These are phyloP conservation scores for Copsychus sechellarum DNA, from an alignment of 2,113 vertebrate species.

Conservation along the genomic window DNA sequence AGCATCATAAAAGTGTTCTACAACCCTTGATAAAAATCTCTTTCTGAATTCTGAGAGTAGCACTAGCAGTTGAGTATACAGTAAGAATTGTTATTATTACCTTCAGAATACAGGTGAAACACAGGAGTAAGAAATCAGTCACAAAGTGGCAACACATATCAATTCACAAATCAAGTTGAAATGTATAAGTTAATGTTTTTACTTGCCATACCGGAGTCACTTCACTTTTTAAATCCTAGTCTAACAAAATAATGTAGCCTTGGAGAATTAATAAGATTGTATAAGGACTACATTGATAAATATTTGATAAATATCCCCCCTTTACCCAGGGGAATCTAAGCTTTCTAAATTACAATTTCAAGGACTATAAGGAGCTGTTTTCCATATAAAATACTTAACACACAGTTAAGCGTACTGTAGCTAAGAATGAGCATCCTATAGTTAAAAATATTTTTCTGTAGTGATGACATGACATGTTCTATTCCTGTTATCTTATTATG, in stretches of 20 bases:
- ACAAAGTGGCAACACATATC: neutral
- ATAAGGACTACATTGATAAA: neutral
- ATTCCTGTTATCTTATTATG: too few species aligned
- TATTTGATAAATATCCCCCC: neutral
- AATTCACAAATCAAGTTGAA: neutral
- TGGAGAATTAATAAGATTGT: neutral
- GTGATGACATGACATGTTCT: rapidly evolving
- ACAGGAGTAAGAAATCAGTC: neutral
- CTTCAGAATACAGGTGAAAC: neutral
- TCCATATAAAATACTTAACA: slow-evolving; percentile 27
- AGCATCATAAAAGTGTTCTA: neutral
- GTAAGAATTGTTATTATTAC: neutral
- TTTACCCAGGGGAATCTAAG: slow-evolving; percentile 27
- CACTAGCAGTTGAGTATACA: neutral
- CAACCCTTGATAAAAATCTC: neutral
- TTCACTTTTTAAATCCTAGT: neutral
- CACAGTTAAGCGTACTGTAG: neutral
- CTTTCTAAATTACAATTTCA: slow-evolving; percentile 40
- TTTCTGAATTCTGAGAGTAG: neutral
- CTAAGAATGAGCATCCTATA: neutral
- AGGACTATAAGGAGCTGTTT: neutral
- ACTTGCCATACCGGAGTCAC: neutral
- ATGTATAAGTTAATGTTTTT: neutral
- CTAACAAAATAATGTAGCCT: neutral
- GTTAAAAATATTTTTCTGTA: neutral